Percentiles rank a stretch among this genome's conserved stretches.
phyloP scores from a whole-genome alignment of 2,888 invertebrate genomes.

The Alloplasta piceator region DNA sequence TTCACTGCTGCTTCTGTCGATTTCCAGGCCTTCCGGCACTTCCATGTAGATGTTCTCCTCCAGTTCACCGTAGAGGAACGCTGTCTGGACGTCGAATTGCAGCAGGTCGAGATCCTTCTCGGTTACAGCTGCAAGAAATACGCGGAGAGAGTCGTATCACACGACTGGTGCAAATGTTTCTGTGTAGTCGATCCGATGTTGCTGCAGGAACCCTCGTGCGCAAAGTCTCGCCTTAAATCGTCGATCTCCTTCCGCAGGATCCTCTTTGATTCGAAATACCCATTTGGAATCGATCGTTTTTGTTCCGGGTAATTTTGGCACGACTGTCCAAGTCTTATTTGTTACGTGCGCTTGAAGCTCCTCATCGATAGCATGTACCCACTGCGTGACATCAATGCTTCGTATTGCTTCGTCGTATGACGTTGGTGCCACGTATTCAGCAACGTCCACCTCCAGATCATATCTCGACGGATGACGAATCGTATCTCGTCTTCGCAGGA shows the following conservation, averaged over 20 bases:
- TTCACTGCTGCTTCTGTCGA: not conserved
- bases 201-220: constrained; percentile 55
- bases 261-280: constrained; percentile 37
- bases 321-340: constrained; percentile 53
- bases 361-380: constrained; percentile 51
- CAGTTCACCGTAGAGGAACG: too few species aligned
- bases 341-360: constrained; percentile 56
- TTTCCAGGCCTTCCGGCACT: constrained; percentile 16
- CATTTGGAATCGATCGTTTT: constrained; percentile 56
- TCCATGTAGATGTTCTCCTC: too few species aligned
- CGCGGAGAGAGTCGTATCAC: too few species aligned
- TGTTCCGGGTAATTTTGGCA: constrained; percentile 18
- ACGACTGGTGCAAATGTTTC: too few species aligned
- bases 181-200: constrained; percentile 36
- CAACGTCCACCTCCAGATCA: constrained; percentile 31
- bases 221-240: constrained; percentile 53
- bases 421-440: constrained; percentile 33
- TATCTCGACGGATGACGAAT: constrained; percentile 19
- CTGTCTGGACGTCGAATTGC: too few species aligned
- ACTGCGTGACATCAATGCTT: constrained; percentile 41
- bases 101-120: constrained; percentile 20
- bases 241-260: constrained; percentile 2
- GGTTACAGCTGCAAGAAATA: constrained; percentile 1
- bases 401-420: constrained; percentile 43
- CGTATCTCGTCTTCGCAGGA: constrained; percentile 34